Conservation (phyloP, 2,113 vertebrate genomes). For the Phrynocephalus versicolor region DNA sequence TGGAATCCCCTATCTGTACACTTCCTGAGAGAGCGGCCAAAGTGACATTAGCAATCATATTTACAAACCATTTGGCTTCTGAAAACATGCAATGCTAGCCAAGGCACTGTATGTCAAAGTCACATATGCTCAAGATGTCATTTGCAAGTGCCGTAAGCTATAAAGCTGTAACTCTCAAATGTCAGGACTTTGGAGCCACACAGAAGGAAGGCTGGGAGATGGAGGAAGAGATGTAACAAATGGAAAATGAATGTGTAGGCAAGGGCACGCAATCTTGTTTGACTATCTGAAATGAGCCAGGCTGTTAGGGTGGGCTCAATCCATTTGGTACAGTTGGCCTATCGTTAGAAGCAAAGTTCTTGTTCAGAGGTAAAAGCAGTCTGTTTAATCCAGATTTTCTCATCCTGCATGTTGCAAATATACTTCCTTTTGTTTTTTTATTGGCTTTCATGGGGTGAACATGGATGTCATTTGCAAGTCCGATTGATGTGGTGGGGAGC, state of each 20-base stretch:
- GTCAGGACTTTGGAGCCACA: conserved; percentile 17
- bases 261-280: not conserved
- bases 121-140: conserved; percentile 20
- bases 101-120: conserved; percentile 23
- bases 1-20: conserved; percentile 28
- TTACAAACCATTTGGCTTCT: conserved; percentile 32
- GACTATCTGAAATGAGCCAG: not conserved
- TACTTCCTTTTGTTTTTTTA: too few relatives aligned
- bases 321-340: too few relatives aligned
- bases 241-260: not conserved
- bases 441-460: too few relatives aligned
- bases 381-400: too few relatives aligned
- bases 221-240: not conserved
- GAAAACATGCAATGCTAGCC: conserved; percentile 20
- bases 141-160: conserved; percentile 20
- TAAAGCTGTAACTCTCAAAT: conserved; percentile 10
- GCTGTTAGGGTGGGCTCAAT: not conserved
- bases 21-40: conserved; percentile 29
- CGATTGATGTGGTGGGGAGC: too few relatives aligned
- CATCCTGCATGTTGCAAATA: too few relatives aligned
- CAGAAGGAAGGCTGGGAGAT: not conserved
- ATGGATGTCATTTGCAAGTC: too few relatives aligned
- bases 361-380: too few relatives aligned
- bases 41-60: conserved; percentile 31
- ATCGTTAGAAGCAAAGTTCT: too few relatives aligned